Evolutionary conservation across 1,140 invertebrate species (phyloP).

Genomic region (Helicorthomorpha holstii): DNA sequence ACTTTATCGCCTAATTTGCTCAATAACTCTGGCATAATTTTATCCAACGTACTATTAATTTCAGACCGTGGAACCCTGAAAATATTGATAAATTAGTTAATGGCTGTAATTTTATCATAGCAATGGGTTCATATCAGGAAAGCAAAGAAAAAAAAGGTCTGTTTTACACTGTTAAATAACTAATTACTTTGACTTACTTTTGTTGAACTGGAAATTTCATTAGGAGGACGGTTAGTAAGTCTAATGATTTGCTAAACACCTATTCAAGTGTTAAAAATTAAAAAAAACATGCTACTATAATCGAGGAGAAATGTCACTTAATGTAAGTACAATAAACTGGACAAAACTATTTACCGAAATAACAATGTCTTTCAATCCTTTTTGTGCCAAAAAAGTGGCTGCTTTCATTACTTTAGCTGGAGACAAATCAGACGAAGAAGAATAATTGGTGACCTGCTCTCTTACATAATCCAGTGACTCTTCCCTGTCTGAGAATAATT

Average conservation of each 20-base stretch:
- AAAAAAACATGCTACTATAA: slow-evolving; percentile 21
- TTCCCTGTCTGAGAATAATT: slow-evolving; percentile 27
- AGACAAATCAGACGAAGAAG: slow-evolving; percentile 12
- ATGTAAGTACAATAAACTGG: slow-evolving; percentile 7
- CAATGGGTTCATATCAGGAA: too few species aligned
- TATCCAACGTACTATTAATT: slow-evolving; percentile 58
- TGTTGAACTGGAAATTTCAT: slow-evolving; percentile 51
- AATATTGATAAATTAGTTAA: too few species aligned
- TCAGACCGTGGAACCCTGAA: slow-evolving; percentile 55
- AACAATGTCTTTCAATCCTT: slow-evolving; percentile 19
- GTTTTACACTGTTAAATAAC: background rate
- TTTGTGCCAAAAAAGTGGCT: slow-evolving; percentile 16
- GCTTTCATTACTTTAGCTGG: slow-evolving; percentile 19
- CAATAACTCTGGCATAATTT: slow-evolving; percentile 62
- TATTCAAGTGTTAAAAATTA: slow-evolving; percentile 12
- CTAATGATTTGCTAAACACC: slow-evolving; percentile 59
- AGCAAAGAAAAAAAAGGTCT: background rate
- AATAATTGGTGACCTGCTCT: slow-evolving; percentile 9
- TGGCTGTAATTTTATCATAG: too few species aligned
- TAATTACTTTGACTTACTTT: slow-evolving; percentile 34
- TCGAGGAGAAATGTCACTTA: background rate
- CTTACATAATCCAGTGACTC: slow-evolving; percentile 25
- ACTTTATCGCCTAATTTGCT: slow-evolving; percentile 74
- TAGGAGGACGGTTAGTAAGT: slow-evolving; percentile 57
- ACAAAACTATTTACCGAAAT: slow-evolving; percentile 12